These are phyloP conservation scores for Felis chaus DNA, from an alignment of 2,113 vertebrate genomes.

Conservation along the genomic window DNA sequence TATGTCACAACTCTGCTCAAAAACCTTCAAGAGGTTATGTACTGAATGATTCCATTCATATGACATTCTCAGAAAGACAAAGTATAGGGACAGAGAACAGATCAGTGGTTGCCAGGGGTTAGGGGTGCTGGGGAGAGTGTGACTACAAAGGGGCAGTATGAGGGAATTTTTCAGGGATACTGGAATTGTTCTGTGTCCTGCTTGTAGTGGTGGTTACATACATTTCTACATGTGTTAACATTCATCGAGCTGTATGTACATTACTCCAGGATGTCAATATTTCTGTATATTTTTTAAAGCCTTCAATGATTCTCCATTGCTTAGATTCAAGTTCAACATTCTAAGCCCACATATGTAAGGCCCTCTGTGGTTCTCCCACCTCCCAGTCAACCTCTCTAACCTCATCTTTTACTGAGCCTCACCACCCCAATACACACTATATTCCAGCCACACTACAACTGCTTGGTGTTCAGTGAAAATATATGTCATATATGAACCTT, in stretches of 20 bases:
- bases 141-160: neutral
- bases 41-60: neutral
- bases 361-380: neutral
- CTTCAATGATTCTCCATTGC: neutral
- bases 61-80: conserved; percentile 23
- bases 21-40: neutral
- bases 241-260: neutral
- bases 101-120: neutral
- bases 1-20: neutral
- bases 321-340: neutral
- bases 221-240: neutral
- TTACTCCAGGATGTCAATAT: neutral
- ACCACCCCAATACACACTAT: neutral
- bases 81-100: neutral
- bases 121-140: neutral
- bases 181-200: neutral
- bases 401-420: neutral
- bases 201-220: neutral
- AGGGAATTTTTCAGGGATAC: neutral
- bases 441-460: neutral
- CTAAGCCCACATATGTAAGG: neutral
- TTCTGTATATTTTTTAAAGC: neutral
- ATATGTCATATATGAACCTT: neutral
- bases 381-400: neutral
- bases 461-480: neutral